Evolutionary conservation across 2,797 vertebrate species (phyloP).

Genomic region (Clangula hyemalis): DNA sequence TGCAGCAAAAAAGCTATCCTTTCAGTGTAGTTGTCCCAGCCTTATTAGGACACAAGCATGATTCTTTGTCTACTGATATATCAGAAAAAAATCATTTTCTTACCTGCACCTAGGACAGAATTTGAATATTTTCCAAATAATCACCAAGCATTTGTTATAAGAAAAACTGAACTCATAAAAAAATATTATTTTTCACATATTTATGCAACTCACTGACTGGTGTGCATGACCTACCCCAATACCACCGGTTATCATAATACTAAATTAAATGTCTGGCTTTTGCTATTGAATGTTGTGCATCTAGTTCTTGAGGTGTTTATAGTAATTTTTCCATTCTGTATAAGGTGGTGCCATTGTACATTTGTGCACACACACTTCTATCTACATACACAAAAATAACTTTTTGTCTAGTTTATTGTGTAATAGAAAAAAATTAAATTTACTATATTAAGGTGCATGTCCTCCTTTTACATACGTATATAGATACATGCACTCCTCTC

Average conservation of each 20-base stretch:
- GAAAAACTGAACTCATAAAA: background rate
- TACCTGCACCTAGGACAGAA: background rate
- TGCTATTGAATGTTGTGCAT: background rate
- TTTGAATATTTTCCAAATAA: background rate
- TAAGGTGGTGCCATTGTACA: background rate
- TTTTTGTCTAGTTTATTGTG: background rate
- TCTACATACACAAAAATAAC: background rate
- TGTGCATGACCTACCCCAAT: background rate
- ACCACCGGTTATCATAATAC: background rate
- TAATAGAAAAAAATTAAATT: background rate
- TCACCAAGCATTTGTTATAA: background rate
- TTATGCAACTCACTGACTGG: background rate
- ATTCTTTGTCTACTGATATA: background rate
- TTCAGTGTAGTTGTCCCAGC: background rate
- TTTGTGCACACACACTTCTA: background rate
- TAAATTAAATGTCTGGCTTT: background rate
- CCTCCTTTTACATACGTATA: background rate
- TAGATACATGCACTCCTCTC: background rate
- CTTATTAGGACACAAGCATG: background rate
- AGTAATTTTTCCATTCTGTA: background rate
- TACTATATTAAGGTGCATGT: background rate
- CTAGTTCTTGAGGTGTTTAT: background rate
- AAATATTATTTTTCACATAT: background rate
- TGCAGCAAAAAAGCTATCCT: background rate
- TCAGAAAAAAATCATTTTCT: background rate